phyloP scores from a whole-genome alignment of 2,888 invertebrate genomes.

The Automeris io region DNA sequence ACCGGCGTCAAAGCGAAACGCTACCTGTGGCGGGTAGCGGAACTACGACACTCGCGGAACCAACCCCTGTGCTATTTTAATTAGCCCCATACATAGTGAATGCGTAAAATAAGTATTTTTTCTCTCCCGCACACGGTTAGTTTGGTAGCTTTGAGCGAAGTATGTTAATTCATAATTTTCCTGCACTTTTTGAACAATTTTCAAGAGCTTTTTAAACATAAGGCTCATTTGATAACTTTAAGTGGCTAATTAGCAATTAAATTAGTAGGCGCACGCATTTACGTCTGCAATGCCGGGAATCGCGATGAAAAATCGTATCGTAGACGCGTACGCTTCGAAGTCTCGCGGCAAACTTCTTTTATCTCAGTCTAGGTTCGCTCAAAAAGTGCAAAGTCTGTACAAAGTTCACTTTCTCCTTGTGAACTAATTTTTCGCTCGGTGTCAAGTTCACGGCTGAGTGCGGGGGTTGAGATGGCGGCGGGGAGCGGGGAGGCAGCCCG shows the following conservation, averaged over 20 bases:
- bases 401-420: constrained; percentile 75
- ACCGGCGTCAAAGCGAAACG: constrained; percentile 63
- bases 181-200: constrained; percentile 51
- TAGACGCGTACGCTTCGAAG: constrained; percentile 11
- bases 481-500: constrained; percentile 31
- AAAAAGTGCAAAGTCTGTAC: constrained; percentile 74
- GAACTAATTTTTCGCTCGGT: constrained; percentile 76
- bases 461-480: constrained; percentile 21
- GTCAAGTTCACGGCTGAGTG: constrained; percentile 71
- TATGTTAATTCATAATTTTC: constrained; percentile 69
- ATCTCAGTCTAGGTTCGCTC: constrained; percentile 67
- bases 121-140: constrained; percentile 60
- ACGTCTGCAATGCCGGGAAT: neutral
- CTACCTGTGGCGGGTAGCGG: constrained; percentile 70
- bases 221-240: constrained; percentile 31
- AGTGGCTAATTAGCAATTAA: constrained; percentile 41
- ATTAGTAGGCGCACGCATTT: no score
- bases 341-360: constrained; percentile 54
- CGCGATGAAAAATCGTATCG: neutral
- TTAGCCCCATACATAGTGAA: constrained; percentile 72
- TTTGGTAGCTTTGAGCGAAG: constrained; percentile 71
- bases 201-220: constrained; percentile 30
- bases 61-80: constrained; percentile 74
- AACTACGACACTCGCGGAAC: constrained; percentile 67
- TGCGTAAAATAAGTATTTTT: constrained; percentile 67